phyloP scores from a whole-genome alignment of 2,797 vertebrate species.

The Coreius guichenoti region DNA sequence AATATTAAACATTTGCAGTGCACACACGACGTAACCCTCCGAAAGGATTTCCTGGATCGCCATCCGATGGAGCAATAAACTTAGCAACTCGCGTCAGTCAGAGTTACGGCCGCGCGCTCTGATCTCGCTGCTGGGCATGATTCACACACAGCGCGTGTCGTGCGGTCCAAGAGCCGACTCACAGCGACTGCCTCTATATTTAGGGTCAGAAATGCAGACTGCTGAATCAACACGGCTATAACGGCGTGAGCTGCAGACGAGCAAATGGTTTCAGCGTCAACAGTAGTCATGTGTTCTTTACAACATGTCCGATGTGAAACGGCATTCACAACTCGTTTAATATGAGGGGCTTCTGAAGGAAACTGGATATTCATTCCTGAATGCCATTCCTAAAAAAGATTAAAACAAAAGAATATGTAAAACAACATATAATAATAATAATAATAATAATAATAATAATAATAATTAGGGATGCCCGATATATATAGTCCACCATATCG shows the following conservation, averaged over 20 bases:
- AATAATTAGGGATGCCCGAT: no score
- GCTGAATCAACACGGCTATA: slow-evolving; percentile 19
- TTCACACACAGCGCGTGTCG: not conserved
- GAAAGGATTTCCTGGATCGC: slow-evolving; percentile 45
- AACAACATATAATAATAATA: no score
- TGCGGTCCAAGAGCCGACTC: not conserved
- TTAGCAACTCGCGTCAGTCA: slow-evolving; percentile 21
- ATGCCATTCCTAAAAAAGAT: no score
- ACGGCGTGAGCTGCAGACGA: not conserved
- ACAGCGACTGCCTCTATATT: not conserved
- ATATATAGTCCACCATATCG: no score
- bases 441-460: no score
- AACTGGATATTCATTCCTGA: not conserved
- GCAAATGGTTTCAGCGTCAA: not conserved
- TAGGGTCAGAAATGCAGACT: slow-evolving; percentile 29
- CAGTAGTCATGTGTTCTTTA: not conserved
- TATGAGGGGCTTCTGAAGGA: not conserved
- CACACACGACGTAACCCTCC: not conserved
- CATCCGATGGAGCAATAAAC: slow-evolving; percentile 35
- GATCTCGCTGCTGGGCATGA: not conserved
- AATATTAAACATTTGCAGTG: slow-evolving; percentile 33
- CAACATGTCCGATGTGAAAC: not conserved
- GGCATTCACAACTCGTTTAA: slow-evolving; percentile 9
- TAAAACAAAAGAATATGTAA: no score
- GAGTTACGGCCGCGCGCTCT: not conserved